Conservation (phyloP, 2,888 invertebrate genomes). For the Lymantria dispar region DNA sequence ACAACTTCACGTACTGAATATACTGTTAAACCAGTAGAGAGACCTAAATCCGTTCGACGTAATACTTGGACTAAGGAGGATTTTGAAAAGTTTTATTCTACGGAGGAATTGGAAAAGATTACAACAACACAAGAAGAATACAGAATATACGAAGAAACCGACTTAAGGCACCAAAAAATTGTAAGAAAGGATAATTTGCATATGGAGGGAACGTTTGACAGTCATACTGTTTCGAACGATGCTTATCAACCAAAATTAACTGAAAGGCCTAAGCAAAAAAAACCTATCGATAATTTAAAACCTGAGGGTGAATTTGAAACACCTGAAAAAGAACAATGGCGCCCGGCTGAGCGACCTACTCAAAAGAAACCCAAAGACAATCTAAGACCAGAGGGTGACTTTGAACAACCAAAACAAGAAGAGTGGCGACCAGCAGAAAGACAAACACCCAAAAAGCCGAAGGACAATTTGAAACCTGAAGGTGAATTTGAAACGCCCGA, state of each 20-base stretch:
- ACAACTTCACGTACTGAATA: conserved; percentile 87
- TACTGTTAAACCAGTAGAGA: conserved; percentile 85
- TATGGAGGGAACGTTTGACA: conserved; percentile 77
- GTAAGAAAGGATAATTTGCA: conserved; percentile 75
- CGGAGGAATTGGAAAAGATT: conserved; percentile 76
- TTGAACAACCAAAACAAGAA: conserved; percentile 47
- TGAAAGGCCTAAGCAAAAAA: conserved; percentile 75
- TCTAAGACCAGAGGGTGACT: conserved; percentile 80
- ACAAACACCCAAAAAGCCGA: conserved; percentile 76
- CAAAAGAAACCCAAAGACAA: conserved; percentile 82
- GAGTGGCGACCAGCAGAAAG: conserved; percentile 77
- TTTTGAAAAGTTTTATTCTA: conserved; percentile 86
- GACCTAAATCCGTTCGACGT: conserved; percentile 85
- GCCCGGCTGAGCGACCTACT: conserved; percentile 68
- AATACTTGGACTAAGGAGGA: conserved; percentile 91
- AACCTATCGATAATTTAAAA: conserved; percentile 81
- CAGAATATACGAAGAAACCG: conserved; percentile 82
- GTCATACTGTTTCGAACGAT: conserved; percentile 64
- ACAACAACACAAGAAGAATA: conserved; percentile 88
- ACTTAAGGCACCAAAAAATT: conserved; percentile 69
- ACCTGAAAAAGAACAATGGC: conserved; percentile 61
- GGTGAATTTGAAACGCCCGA: conserved; percentile 79
- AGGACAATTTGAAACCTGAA: conserved; percentile 82
- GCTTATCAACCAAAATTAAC: conserved; percentile 58
- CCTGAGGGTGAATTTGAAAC: conserved; percentile 80